Base-by-base conservation (phyloP, 2,113 vertebrate genomes). In the Caracal caracal region DNA sequence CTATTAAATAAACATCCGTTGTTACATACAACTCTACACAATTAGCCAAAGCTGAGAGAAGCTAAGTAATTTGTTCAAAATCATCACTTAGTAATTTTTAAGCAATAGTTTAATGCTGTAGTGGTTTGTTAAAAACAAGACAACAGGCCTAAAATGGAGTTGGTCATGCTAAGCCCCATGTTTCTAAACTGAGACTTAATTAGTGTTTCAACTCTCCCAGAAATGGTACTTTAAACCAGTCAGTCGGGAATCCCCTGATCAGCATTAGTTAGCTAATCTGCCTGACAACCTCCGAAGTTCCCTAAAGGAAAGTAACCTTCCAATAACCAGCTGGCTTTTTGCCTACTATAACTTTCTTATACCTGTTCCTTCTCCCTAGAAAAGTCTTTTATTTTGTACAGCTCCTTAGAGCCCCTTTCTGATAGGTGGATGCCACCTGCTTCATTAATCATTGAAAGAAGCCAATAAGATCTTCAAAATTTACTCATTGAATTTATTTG, bases 1-100 rank as follows among this genome's bases (percentile, higher is more conserved):
- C 20, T 95, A 51, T 65, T 97, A 89, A 87, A 35, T 71, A 71
- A 90, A 90, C 7, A 95, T 56, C 56, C 94, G 6, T 78, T 79
- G 3, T 71, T 80, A 65, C 11, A 84, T 80, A 70, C 11, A 84
- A 90, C 12, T 84, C 16, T 56, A 88, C 75, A 90, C 24, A 49
- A 88, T 88, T 65, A 78, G 28, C 1, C 6, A 35, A 43, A 19
- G 22, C n/a, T 88, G 33, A 78, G 11, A 93, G 66, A 85, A 82
- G 4, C 12, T 53, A 71, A 51, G 0, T 86, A 66, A 84, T 63
- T 43, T 95, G 0, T 26, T 40, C 28, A 78, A 88, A 47, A 17
- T 2, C 22, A 17, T 84, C 28, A 43, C n/a, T 94, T 88, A 81
- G 16, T 35, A 66, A 90, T 26, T 59, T 13, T 76, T 51, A 90